Evolutionary conservation across 1,140 invertebrate genomes (phyloP).

Genomic region (Drusus annulatus): DNA sequence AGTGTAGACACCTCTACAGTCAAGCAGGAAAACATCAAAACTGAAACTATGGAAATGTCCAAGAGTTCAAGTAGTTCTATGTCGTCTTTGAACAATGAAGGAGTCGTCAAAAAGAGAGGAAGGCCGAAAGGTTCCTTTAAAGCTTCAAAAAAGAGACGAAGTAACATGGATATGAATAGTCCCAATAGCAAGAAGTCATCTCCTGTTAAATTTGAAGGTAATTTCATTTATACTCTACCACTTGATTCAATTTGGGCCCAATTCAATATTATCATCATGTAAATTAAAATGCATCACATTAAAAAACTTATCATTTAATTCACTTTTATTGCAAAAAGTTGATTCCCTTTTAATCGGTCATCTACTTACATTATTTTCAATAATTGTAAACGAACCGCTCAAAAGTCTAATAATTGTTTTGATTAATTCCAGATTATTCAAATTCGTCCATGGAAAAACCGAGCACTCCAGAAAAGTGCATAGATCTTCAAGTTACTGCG

Average conservation of each 20-base stretch:
- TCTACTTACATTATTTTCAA: no score
- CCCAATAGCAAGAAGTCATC: background rate
- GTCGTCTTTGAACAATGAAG: background rate
- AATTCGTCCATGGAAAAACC: no score
- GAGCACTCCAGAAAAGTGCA: no score
- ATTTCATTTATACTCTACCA: background rate
- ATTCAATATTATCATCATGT: no score
- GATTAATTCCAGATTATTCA: no score
- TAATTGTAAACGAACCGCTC: no score
- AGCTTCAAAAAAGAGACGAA: background rate
- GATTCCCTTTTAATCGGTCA: no score
- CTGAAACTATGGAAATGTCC: background rate
- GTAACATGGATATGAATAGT: background rate
- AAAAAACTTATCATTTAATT: no score
- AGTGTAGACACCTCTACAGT: background rate
- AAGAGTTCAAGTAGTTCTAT: slow-evolving; percentile 5
- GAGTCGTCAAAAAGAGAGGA: slow-evolving; percentile 33
- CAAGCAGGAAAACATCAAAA: background rate
- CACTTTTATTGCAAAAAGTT: no score
- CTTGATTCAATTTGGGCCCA: background rate
- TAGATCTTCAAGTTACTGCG: no score
- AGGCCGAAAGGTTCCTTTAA: slow-evolving; percentile 39
- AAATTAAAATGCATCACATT: no score
- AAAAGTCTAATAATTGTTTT: no score
- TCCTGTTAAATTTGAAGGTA: slow-evolving; percentile 24